Conservation (phyloP, 2,888 invertebrate genomes). For the Periphyllus acericola region DNA sequence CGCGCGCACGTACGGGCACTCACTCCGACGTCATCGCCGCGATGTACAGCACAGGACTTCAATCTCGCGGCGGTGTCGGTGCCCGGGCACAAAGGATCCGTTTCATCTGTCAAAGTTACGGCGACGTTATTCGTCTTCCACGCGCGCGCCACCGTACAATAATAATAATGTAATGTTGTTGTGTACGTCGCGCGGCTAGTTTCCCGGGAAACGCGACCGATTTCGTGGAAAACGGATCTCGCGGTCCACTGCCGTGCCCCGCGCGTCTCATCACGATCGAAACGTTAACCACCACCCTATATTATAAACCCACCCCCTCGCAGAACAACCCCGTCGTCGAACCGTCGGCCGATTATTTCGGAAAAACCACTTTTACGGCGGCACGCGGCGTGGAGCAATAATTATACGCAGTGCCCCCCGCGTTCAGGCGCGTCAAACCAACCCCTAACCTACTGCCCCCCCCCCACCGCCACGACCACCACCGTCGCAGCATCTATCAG, state of each 20-base stretch:
- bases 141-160: not conserved
- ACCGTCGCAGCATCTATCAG: not conserved
- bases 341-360: not conserved
- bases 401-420: too few relatives aligned
- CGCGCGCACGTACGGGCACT: not conserved
- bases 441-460: too few relatives aligned
- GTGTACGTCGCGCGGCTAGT: not conserved
- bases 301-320: not conserved
- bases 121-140: not conserved
- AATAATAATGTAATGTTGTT: not conserved
- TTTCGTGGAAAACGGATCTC: not conserved
- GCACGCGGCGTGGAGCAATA: too few relatives aligned
- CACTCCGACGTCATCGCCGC: not conserved
- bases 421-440: too few relatives aligned
- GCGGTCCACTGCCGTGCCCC: not conserved
- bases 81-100: not conserved
- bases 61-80: not conserved
- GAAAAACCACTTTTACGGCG: too few relatives aligned
- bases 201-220: not conserved
- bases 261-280: too few relatives aligned
- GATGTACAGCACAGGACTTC: not conserved
- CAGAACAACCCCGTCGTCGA: not conserved
- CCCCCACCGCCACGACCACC: too few relatives aligned
- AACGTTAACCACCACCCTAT: too few relatives aligned
- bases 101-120: conserved; percentile 10